Conservation (phyloP, 2,888 invertebrate genomes). For the Tholera decimalis region DNA sequence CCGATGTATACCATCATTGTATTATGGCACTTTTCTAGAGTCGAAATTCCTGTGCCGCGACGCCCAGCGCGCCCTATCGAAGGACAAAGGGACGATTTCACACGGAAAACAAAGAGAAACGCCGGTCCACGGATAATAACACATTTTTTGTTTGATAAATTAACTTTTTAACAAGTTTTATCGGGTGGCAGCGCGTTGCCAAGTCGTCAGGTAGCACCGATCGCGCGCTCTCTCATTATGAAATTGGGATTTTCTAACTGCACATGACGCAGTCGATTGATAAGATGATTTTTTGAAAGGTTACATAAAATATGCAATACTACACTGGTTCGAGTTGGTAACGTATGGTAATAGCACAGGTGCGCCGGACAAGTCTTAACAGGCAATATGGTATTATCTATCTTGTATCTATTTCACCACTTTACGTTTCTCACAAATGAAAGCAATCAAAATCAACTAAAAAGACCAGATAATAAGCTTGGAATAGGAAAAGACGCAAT, state of each 20-base stretch:
- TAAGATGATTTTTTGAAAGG: conserved; percentile 70
- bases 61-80: conserved; percentile 85
- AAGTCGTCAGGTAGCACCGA: conserved; percentile 79
- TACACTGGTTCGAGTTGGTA: conserved; percentile 60
- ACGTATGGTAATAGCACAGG: conserved; percentile 76
- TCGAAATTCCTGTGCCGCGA: conserved; percentile 87
- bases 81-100: conserved; percentile 89
- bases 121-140: conserved; percentile 83
- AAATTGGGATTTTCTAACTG: conserved; percentile 80
- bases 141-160: conserved; percentile 75
- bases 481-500: conserved; percentile 88
- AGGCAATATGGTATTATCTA: conserved; percentile 74
- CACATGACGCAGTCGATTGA: conserved; percentile 73
- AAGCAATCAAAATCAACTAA: conserved; percentile 77
- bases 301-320: conserved; percentile 65
- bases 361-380: conserved; percentile 65
- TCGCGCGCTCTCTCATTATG: conserved; percentile 83
- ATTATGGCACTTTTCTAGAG: conserved; percentile 90
- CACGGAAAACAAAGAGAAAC: conserved; percentile 89
- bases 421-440: conserved; percentile 62
- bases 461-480: conserved; percentile 78
- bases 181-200: conserved; percentile 81
- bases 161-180: conserved; percentile 79
- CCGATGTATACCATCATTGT: conserved; percentile 85
- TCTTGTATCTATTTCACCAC: conserved; percentile 56